Evolutionary conservation across 2,797 vertebrate species (phyloP).

Genomic region (Sphenopsis melanotis): DNA sequence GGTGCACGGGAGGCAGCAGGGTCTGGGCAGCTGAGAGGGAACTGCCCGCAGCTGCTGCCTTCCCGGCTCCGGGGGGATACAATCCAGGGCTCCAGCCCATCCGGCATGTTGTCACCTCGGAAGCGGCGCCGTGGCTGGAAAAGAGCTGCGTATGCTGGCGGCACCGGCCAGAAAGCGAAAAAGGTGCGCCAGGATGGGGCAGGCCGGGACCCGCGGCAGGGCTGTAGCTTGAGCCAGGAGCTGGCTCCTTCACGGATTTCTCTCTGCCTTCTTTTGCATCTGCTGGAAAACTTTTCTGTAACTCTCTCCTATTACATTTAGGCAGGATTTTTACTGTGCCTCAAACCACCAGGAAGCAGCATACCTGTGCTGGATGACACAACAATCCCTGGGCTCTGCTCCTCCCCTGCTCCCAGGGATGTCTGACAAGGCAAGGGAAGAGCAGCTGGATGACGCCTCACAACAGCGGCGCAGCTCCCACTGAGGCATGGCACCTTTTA

Average conservation of each 20-base stretch:
- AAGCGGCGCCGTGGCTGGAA: accelerated
- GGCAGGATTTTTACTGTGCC: not conserved
- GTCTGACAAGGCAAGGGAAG: not conserved
- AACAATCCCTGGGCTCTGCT: not conserved
- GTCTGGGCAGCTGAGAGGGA: not conserved
- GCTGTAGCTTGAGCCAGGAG: not conserved
- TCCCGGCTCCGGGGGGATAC: not conserved
- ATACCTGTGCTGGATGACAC: not conserved
- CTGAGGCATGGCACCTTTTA: accelerated
- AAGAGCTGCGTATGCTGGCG: accelerated
- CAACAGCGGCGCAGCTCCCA: accelerated
- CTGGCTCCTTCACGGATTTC: not conserved
- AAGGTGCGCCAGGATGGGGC: accelerated
- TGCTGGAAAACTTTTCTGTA: not conserved
- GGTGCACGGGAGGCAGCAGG: accelerated
- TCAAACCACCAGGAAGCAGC: not conserved
- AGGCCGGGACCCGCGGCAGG: accelerated
- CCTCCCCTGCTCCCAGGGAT: accelerated
- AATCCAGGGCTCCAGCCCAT: accelerated
- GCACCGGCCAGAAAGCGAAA: not conserved
- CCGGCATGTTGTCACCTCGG: accelerated
- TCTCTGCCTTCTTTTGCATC: not conserved
- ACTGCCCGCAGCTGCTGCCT: not conserved
- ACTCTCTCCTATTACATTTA: not conserved
- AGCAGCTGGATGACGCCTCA: not conserved